Evolutionary conservation across 2,797 vertebrate species (phyloP).

Genomic region (Balearica regulorum): DNA sequence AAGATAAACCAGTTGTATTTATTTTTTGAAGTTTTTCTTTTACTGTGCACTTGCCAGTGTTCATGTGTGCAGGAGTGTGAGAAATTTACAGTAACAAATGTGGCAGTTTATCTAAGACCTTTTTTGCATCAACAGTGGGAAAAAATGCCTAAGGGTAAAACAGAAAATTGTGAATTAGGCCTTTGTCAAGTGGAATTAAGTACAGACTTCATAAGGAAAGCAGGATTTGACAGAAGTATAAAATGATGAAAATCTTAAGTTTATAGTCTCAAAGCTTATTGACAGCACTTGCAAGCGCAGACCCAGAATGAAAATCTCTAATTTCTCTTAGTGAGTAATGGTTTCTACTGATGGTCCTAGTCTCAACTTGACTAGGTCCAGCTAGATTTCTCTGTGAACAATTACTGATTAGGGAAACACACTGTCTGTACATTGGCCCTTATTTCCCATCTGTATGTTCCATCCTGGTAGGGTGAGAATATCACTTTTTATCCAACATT

Average conservation of each 20-base stretch:
- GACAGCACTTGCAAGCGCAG: background rate
- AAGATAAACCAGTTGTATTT: background rate
- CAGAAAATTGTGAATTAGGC: background rate
- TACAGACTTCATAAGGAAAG: background rate
- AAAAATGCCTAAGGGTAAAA: background rate
- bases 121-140: background rate
- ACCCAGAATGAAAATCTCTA: background rate
- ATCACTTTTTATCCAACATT: background rate
- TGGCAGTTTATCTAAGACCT: background rate
- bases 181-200: slow-evolving; percentile 30
- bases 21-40: background rate
- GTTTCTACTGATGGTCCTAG: background rate
- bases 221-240: background rate
- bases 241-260: background rate
- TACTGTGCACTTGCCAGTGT: background rate
- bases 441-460: background rate
- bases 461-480: background rate
- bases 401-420: background rate
- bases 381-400: background rate
- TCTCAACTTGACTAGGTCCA: too few species aligned
- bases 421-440: background rate
- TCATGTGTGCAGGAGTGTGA: background rate
- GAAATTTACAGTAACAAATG: background rate
- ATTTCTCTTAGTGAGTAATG: background rate
- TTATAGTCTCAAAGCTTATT: background rate